Base-by-base conservation (phyloP, 64 coral and sea anemone genomes). In the Pocillopora damicornis region DNA sequence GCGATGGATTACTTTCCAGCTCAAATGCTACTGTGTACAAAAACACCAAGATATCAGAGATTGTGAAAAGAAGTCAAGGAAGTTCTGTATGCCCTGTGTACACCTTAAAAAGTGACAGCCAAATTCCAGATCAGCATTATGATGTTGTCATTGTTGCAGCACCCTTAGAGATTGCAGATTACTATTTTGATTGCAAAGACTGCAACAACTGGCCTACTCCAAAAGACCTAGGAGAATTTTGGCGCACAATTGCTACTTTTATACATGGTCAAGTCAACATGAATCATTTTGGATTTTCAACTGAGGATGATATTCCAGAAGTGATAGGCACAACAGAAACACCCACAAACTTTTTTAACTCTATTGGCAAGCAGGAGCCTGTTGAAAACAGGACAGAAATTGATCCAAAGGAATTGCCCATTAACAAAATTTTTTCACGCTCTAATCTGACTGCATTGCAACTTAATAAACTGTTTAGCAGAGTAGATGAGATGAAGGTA, bases 201-300 rank as follows among this genome's bases (percentile, higher is more conserved):
- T 99, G 97, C 67, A 92, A 72, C 61, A 88, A 80, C 37, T 99
- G 97, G 97, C 97, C 97, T 2, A 63, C 77, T 36, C 63, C 73
- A 30, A 90, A 88, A 23, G 36, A 61, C 18, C 37, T 90, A 15
- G 92, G 92, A 37, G 72, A 80, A 63, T 96, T 93, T 71, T 92
- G 92, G 80, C 93, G 92, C 61, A 99, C 97, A 56, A 86, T 99
- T 45, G 97, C 93, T 45, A 92, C 87, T 61, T 99, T 99, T 93
- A 23, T 88, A 58, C 57, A 87, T 13, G 93, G 90, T 11, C 81
- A 83, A 5, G 80, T 95, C 34, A 95, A 95, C 36, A 73, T 75
- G 25, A 88, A 66, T 1, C 91, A 85, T 77, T 99, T 99, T 97
- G 91, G 91, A 14, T 86, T 90, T 93, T 13, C 35, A 45, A 61